Percentiles rank a stretch among this genome's conserved stretches.
Conservation (phyloP, 2,888 invertebrate species). For the Leucania comma region DNA sequence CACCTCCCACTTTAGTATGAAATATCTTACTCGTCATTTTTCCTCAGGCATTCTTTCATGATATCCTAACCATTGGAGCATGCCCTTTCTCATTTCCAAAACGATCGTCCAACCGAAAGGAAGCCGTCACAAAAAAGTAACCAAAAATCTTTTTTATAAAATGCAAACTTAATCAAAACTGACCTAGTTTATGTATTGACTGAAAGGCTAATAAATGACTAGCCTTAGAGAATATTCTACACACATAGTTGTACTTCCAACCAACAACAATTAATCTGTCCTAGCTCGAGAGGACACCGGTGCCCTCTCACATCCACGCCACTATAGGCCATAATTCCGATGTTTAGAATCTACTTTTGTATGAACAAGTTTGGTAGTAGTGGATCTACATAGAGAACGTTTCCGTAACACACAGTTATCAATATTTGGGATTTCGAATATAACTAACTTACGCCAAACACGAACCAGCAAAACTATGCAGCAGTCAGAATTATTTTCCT, state of each 20-base stretch:
- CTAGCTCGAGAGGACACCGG: no score
- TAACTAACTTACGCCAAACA: constrained; percentile 21
- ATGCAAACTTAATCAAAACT: constrained; percentile 24
- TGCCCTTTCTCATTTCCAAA: constrained; percentile 56
- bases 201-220: not conserved
- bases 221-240: not conserved
- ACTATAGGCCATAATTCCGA: no score
- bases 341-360: no score
- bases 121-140: constrained; percentile 28
- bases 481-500: constrained; percentile 18
- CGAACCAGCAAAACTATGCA: constrained; percentile 16
- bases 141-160: constrained; percentile 32
- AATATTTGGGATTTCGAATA: not conserved
- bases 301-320: no score
- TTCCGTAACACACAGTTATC: no score
- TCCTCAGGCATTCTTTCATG: constrained; percentile 47
- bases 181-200: not conserved
- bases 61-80: constrained; percentile 53
- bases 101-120: constrained; percentile 26
- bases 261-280: not conserved
- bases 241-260: not conserved
- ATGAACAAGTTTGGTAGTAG: no score
- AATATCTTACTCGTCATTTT: constrained; percentile 35
- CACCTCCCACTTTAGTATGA: constrained; percentile 30
- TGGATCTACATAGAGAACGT: not conserved